Conservation (phyloP, 2,888 invertebrate species). For the Drosophila percnosoma region DNA sequence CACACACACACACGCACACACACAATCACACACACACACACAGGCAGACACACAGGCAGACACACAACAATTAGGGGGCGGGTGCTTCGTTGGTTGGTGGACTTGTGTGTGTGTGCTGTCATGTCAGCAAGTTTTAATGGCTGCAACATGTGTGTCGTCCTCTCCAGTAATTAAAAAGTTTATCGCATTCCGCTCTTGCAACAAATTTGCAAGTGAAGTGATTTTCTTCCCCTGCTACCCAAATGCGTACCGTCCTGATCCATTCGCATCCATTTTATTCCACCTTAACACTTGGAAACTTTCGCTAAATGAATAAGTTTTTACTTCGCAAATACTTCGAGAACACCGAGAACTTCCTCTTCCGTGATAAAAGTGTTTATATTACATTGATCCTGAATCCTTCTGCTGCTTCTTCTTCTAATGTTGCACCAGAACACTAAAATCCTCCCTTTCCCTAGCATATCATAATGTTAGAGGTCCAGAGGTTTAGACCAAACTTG, state of each 20-base stretch:
- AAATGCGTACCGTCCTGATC: constrained; percentile 6
- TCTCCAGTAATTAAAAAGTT: constrained; percentile 43
- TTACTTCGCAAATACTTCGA: not conserved
- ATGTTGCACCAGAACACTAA: no score
- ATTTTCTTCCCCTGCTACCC: not conserved
- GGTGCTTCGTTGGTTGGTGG: no score
- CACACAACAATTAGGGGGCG: constrained; percentile 11
- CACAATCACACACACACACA: not conserved
- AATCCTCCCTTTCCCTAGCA: no score
- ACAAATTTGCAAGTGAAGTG: constrained; percentile 14
- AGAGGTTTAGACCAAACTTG: no score
- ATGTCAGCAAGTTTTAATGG: constrained; percentile 46
- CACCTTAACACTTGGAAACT: not conserved
- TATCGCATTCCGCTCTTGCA: constrained; percentile 36
- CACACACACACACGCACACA: not conserved
- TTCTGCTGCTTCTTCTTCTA: no score
- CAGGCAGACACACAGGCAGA: not conserved
- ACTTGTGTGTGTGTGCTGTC: not conserved
- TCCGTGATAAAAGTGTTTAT: not conserved
- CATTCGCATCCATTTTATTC: not conserved
- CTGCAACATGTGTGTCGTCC: constrained; percentile 35
- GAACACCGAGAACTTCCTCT: not conserved
- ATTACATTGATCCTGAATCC: not conserved
- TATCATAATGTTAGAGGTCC: no score
- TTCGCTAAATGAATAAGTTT: not conserved